A percentile compares a stretch with the other conserved stretches of the same genome.
Evolutionary conservation across 30 jellyfish, hydroid and myxozoan species (phyloP).

Genomic region (Aurelia aurita): DNA sequence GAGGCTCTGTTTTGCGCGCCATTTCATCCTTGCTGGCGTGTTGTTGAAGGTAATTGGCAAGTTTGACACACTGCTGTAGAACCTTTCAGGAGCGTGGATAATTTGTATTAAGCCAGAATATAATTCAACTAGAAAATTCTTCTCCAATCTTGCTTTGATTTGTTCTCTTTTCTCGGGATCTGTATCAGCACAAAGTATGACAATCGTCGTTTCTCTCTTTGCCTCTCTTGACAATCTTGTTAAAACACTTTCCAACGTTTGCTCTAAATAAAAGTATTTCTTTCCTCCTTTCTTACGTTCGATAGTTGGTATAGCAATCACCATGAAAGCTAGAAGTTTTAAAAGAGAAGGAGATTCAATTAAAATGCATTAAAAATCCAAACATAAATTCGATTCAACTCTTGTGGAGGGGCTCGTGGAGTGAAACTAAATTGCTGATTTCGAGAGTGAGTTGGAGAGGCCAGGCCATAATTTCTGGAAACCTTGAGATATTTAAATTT

Average conservation of each 20-base stretch:
- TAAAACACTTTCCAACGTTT: slow-evolving; percentile 36
- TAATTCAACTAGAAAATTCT: slow-evolving; percentile 15
- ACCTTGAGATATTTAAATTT: no score
- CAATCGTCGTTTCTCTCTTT: slow-evolving; percentile 19
- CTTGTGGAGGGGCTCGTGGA: no score
- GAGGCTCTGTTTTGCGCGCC: slow-evolving; percentile 87
- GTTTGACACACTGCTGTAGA: slow-evolving; percentile 40
- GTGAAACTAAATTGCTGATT: no score
- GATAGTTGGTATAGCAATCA: slow-evolving; percentile 79
- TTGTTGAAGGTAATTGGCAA: slow-evolving; percentile 61
- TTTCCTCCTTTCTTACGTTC: slow-evolving; percentile 43
- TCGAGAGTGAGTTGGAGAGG: no score
- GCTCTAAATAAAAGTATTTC: slow-evolving; percentile 11
- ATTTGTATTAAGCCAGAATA: slow-evolving; percentile 55
- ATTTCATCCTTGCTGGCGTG: slow-evolving; percentile 53
- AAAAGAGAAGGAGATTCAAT: background rate
- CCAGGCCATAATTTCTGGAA: no score
- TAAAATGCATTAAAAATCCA: no score
- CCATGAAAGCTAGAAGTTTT: slow-evolving; percentile 44
- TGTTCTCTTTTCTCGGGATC: slow-evolving; percentile 20
- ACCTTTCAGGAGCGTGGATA: slow-evolving; percentile 70
- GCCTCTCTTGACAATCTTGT: slow-evolving; percentile 46
- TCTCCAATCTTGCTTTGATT: background rate
- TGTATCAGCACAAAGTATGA: slow-evolving; percentile 60
- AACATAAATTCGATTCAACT: no score